Percentiles rank a stretch among this genome's conserved stretches.
Evolutionary conservation across 2,888 invertebrate species (phyloP).

Genomic region (Phengaris arion): DNA sequence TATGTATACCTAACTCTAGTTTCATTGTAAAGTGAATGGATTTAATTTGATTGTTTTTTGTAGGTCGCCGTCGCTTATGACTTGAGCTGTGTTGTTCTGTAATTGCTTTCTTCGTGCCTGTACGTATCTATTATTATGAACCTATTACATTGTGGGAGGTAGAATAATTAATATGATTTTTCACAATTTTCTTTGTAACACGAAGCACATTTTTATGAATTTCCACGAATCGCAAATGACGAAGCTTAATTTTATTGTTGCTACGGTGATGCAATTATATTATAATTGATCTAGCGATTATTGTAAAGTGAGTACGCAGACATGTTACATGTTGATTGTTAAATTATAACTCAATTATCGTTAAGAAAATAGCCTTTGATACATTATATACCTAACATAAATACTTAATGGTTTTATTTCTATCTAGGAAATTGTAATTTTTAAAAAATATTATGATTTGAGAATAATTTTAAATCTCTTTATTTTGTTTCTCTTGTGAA

Average conservation of each 20-base stretch:
- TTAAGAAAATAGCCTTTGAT: too few relatives aligned
- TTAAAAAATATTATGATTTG: too few relatives aligned
- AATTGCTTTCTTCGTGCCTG: conserved; percentile 56
- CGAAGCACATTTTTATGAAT: conserved; percentile 32
- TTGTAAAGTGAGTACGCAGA: neutral
- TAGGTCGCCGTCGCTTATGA: conserved; percentile 31
- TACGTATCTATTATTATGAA: conserved; percentile 51
- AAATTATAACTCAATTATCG: neutral
- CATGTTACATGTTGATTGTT: neutral
- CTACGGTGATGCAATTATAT: conserved; percentile 12
- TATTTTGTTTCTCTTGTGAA: too few relatives aligned
- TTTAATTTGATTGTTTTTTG: conserved; percentile 29
- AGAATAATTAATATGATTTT: conserved; percentile 40
- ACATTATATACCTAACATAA: too few relatives aligned
- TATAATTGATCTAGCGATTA: neutral
- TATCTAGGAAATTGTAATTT: too few relatives aligned
- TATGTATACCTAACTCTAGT: neutral
- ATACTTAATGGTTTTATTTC: too few relatives aligned
- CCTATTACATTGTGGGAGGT: conserved; percentile 48
- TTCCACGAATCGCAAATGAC: conserved; percentile 26
- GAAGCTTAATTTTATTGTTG: conserved; percentile 7
- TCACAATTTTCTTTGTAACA: conserved; percentile 39
- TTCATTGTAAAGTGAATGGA: conserved; percentile 9
- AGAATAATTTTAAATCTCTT: too few relatives aligned
- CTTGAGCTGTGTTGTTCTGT: conserved; percentile 44